These are phyloP conservation scores for Diarsia brunnea DNA, from an alignment of 2,888 invertebrate genomes.

Conservation along the genomic window DNA sequence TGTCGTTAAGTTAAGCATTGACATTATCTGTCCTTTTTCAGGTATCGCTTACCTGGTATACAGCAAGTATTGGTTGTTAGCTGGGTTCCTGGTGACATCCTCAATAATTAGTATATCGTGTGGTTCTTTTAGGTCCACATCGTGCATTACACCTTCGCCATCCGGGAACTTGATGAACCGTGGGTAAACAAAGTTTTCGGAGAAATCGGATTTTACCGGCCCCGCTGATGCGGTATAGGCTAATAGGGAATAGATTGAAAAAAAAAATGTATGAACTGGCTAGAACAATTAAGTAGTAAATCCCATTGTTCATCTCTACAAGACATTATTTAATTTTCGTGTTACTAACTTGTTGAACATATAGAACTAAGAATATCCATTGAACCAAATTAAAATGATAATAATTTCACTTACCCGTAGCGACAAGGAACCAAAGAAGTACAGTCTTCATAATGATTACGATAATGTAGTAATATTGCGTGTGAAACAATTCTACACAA, in stretches of 20 bases:
- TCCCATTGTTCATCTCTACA: too few relatives aligned
- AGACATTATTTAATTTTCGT: neutral
- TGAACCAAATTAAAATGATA: neutral
- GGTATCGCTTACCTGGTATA: slow-evolving; percentile 71
- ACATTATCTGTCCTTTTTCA: neutral
- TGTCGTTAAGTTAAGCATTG: neutral
- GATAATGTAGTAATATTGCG: neutral
- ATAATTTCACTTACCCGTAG: slow-evolving; percentile 38
- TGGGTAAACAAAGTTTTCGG: slow-evolving; percentile 65
- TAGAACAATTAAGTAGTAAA: too few relatives aligned
- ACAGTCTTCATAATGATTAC: slow-evolving; percentile 40
- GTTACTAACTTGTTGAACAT: neutral
- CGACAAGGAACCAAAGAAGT: slow-evolving; percentile 32
- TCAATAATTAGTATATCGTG: slow-evolving; percentile 69
- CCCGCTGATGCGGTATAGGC: slow-evolving; percentile 71
- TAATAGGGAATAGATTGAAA: slow-evolving; percentile 29
- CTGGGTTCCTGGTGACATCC: slow-evolving; percentile 73
- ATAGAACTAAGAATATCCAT: neutral
- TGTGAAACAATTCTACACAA: neutral
- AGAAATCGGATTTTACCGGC: slow-evolving; percentile 64
- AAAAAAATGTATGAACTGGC: neutral
- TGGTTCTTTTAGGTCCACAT: slow-evolving; percentile 74
- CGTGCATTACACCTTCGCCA: slow-evolving; percentile 72
- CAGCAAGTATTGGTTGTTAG: slow-evolving; percentile 72
- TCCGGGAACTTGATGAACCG: slow-evolving; percentile 75